A percentile compares a stretch with the other conserved stretches of the same genome.
Conservation (phyloP, 2,797 vertebrate genomes). For the Megalops cyprinoides region DNA sequence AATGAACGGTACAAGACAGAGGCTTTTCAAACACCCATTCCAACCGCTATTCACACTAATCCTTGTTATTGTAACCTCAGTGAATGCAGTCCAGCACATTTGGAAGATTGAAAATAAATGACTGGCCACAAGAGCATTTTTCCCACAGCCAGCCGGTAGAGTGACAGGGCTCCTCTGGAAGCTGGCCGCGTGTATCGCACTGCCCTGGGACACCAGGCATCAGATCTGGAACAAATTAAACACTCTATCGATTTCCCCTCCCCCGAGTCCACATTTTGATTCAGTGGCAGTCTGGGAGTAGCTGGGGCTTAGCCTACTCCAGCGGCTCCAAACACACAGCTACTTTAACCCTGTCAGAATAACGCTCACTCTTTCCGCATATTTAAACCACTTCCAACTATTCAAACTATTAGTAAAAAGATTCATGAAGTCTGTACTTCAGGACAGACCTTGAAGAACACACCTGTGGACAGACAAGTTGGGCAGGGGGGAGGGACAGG, state of each 20-base stretch:
- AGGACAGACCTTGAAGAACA: background rate
- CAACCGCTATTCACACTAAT: conserved; percentile 53
- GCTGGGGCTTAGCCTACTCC: conserved; percentile 16
- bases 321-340: background rate
- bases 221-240: conserved; percentile 69
- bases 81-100: conserved; percentile 42
- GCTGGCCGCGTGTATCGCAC: conserved; percentile 30
- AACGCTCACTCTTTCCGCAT: too few species aligned
- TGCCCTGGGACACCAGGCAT: conserved; percentile 44
- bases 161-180: conserved; percentile 41
- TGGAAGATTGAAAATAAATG: conserved; percentile 38
- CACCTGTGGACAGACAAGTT: too few species aligned
- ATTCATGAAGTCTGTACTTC: background rate
- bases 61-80: conserved; percentile 58
- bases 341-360: background rate
- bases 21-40: conserved; percentile 57
- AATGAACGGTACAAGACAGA: conserved; percentile 52
- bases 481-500: too few species aligned
- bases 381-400: too few species aligned
- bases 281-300: conserved; percentile 28
- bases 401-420: background rate
- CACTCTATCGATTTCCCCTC: conserved; percentile 61
- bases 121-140: conserved; percentile 11
- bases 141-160: conserved; percentile 52
- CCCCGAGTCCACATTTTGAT: conserved; percentile 45